phyloP scores from a whole-genome alignment of 2,113 vertebrate species.

The Nothobranchius furzeri region DNA sequence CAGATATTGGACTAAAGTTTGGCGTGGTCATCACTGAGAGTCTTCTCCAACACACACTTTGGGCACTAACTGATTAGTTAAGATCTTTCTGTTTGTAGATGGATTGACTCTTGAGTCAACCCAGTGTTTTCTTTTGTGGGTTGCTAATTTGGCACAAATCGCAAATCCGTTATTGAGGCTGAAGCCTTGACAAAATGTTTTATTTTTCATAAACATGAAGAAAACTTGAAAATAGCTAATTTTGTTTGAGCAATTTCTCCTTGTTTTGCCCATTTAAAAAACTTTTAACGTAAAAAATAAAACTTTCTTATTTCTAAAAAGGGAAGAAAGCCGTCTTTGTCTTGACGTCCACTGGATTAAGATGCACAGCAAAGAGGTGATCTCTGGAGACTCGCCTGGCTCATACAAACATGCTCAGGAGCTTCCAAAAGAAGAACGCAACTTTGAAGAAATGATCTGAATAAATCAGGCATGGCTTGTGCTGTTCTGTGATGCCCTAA shows the following conservation, averaged over 20 bases:
- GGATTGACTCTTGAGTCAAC: too few species aligned
- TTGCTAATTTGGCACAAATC: conserved; percentile 58
- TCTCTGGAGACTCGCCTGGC: conserved; percentile 30
- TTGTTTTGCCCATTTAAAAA: not conserved
- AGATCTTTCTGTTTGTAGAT: too few species aligned
- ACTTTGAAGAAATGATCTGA: not conserved
- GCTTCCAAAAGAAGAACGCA: not conserved
- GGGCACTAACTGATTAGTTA: too few species aligned
- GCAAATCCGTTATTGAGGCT: conserved; percentile 50
- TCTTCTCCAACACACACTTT: too few species aligned
- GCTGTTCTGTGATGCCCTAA: not conserved
- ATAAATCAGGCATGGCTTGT: conserved; percentile 12
- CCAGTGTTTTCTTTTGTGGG: conserved; percentile 34
- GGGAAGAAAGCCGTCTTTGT: conserved; percentile 54
- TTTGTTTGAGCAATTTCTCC: not conserved
- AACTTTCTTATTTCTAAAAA: conserved; percentile 15
- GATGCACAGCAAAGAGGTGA: not conserved
- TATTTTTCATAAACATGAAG: not conserved
- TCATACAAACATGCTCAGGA: too few species aligned
- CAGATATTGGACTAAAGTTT: too few species aligned
- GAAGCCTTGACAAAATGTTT: conserved; percentile 43
- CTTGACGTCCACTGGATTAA: conserved; percentile 24
- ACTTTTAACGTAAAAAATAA: too few species aligned
- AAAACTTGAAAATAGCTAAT: conserved; percentile 7
- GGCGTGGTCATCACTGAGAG: too few species aligned